Percentiles rank a stretch among this genome's conserved stretches.
phyloP scores from a whole-genome alignment of 2,113 vertebrate genomes.

The Regulus satrapa region DNA sequence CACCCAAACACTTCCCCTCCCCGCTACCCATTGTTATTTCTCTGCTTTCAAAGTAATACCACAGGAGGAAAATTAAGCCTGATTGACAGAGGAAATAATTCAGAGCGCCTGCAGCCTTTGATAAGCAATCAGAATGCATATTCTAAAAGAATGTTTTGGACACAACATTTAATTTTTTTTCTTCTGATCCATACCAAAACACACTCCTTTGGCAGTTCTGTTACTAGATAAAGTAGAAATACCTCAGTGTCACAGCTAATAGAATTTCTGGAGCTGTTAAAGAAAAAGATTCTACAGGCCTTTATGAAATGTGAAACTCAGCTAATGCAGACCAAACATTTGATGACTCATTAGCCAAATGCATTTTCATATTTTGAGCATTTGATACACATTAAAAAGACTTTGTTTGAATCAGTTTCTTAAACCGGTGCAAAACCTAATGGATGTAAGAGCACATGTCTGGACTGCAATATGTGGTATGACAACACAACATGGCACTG shows the following conservation, averaged over 20 bases:
- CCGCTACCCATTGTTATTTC: conserved; percentile 23
- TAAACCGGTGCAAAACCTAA: not conserved
- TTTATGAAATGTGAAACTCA: not conserved
- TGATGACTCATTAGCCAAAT: not conserved
- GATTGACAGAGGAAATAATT: conserved; percentile 33
- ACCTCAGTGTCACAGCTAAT: not conserved
- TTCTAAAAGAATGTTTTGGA: not conserved
- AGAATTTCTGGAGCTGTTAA: not conserved
- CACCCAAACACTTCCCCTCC: conserved; percentile 19
- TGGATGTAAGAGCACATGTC: not conserved
- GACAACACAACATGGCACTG: not conserved
- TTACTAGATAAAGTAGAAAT: not conserved
- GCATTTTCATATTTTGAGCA: not conserved
- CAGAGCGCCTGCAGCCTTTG: not conserved
- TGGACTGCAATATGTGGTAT: not conserved
- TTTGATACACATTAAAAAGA: not conserved
- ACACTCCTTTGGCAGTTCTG: not conserved
- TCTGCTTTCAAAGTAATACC: conserved; percentile 1
- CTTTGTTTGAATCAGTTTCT: not conserved
- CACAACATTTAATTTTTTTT: not conserved
- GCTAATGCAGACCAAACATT: not conserved
- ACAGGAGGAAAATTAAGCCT: not conserved
- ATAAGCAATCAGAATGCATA: not conserved
- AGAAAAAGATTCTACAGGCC: not conserved
- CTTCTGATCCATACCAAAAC: not conserved